phyloP scores from a whole-genome alignment of 2,797 vertebrate species.

The Gadopsis marmoratus region DNA sequence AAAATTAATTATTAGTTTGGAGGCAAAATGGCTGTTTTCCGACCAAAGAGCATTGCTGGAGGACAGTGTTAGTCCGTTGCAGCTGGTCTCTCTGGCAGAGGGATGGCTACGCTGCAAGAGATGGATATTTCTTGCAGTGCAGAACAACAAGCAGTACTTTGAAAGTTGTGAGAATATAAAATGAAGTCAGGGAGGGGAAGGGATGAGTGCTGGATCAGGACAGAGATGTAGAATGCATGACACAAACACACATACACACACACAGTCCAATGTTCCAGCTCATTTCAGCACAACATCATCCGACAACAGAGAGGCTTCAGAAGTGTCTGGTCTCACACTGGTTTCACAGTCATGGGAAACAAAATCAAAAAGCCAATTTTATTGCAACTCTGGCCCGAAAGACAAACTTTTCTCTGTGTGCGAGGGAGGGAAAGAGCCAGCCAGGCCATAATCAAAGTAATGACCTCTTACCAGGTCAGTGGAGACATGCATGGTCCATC shows the following conservation, averaged over 20 bases:
- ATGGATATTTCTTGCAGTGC: slow-evolving; percentile 16
- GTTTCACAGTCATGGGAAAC: slow-evolving; percentile 52
- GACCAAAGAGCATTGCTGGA: slow-evolving; percentile 12
- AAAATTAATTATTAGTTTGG: slow-evolving; percentile 34
- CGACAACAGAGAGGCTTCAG: slow-evolving; percentile 59
- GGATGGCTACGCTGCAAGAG: slow-evolving; percentile 15
- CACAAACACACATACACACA: slow-evolving; percentile 10
- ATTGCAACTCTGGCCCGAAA: slow-evolving; percentile 53
- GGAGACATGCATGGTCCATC: slow-evolving; percentile 36
- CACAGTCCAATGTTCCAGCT: slow-evolving; percentile 60
- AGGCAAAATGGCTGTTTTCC: slow-evolving; percentile 10
- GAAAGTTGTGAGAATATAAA: slow-evolving; percentile 50
- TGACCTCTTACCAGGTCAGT: slow-evolving; percentile 49
- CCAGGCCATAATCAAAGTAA: slow-evolving; percentile 38
- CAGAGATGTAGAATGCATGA: slow-evolving; percentile 31
- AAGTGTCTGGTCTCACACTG: slow-evolving; percentile 61
- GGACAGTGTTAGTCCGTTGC: slow-evolving; percentile 4
- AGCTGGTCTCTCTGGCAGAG: slow-evolving; percentile 15
- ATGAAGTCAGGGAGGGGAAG: slow-evolving; percentile 25
- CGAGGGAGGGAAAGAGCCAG: neutral
- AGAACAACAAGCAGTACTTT: slow-evolving; percentile 40
- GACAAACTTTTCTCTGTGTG: slow-evolving; percentile 47
- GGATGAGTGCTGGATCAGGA: slow-evolving; percentile 34
- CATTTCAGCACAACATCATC: slow-evolving; percentile 70
- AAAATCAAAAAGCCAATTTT: slow-evolving; percentile 67